phyloP scores from a whole-genome alignment of 2,888 invertebrate species.

The Pachliopta kotzebuea region DNA sequence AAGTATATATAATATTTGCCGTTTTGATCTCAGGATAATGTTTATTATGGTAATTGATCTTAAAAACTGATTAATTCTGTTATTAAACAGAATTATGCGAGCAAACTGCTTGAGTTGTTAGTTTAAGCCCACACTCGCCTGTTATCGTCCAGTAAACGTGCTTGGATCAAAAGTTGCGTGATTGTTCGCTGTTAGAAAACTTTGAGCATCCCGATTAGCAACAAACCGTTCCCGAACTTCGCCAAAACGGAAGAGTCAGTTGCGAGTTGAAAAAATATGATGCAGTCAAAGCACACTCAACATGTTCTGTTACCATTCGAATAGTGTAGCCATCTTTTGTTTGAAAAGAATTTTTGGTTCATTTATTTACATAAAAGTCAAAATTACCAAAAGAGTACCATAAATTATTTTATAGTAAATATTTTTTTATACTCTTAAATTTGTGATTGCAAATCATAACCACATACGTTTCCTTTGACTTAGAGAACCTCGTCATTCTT shows the following conservation, averaged over 20 bases:
- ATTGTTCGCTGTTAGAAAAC: conserved; percentile 22
- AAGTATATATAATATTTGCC: too few species aligned
- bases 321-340: background rate
- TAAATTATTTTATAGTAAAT: too few species aligned
- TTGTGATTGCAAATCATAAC: too few species aligned
- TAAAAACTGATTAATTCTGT: too few species aligned
- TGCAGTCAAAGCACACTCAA: conserved; percentile 5
- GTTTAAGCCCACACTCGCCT: background rate
- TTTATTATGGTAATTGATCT: too few species aligned
- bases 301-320: conserved; percentile 4
- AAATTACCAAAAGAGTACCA: too few species aligned
- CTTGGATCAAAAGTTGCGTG: conserved; percentile 23
- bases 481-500: too few species aligned
- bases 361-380: too few species aligned
- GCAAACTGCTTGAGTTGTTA: background rate
- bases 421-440: too few species aligned
- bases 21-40: too few species aligned
- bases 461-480: too few species aligned
- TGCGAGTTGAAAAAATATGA: conserved; percentile 7
- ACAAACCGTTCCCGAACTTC: conserved; percentile 20
- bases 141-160: conserved; percentile 4
- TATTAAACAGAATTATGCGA: too few species aligned
- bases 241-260: conserved; percentile 5
- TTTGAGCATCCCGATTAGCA: conserved; percentile 22
- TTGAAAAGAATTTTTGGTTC: background rate